phyloP scores from a whole-genome alignment of 2,888 invertebrate species.

The Hedya salicella region DNA sequence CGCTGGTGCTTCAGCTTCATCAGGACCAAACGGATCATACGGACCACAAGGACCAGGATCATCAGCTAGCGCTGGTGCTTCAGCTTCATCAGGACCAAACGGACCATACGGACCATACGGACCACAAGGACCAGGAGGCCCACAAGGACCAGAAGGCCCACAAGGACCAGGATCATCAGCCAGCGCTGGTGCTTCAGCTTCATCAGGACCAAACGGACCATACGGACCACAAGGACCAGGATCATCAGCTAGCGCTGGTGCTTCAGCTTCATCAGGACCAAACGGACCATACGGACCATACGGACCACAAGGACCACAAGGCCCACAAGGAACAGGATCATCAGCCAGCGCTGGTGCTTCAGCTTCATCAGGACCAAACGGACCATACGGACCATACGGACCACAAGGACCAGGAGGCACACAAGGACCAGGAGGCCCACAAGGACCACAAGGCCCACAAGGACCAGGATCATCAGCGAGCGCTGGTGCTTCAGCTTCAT shows the following conservation, averaged over 20 bases:
- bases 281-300: conserved; percentile 14
- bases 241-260: conserved; percentile 16
- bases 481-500: too few relatives aligned
- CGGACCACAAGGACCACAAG: conserved; percentile 16
- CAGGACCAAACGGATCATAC: conserved; percentile 3
- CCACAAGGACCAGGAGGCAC: conserved; percentile 20
- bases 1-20: conserved; percentile 30
- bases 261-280: conserved; percentile 1
- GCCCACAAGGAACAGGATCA: conserved; percentile 6
- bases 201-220: conserved; percentile 10
- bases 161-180: conserved; percentile 6
- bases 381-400: conserved; percentile 22
- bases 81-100: too few relatives aligned
- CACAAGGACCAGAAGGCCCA: conserved; percentile 26
- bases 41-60: conserved; percentile 1
- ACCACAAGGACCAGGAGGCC: conserved; percentile 6
- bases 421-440: not conserved
- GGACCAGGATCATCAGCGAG: too few relatives aligned
- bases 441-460: conserved; percentile 14
- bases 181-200: not conserved
- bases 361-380: not conserved
- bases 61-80: not conserved
- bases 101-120: not conserved
- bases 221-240: conserved; percentile 1
- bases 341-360: not conserved